Evolutionary conservation across 2,113 vertebrate genomes (phyloP), one percentile per base, ranked within the genome.

Genomic region (Oceanodroma tethys): DNA sequence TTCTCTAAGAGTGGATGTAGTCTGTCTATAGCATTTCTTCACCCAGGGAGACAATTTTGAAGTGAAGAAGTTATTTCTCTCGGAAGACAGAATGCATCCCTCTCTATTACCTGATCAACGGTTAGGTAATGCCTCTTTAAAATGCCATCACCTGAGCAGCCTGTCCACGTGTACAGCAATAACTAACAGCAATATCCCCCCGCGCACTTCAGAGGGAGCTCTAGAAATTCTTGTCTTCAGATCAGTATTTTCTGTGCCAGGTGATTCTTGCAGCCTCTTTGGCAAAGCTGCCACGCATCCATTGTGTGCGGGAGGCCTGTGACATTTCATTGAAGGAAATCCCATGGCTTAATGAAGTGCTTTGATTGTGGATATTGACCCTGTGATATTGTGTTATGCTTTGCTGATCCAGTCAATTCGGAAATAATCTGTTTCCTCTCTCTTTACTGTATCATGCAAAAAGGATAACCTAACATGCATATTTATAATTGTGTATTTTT

Each of bases 141-240:
- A 66, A 40, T 21, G 36, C 13, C 21, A 8, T 45, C 36, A 5
- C 18, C 52, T 0, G 2, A 58, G n/a, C 11, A 42, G 32, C 76
- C 45, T 10, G 0, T 27, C 23, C 15, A 2, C 2, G 0, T 18
- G 23, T 18, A 9, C 23, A 15, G 56, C 7, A 32, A 20, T 23
- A 55, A 40, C 42, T 22, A 32, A 6, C 42, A 68, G 47, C 42
- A 13, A 2, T 4, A 9, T 14, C 50, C n/a, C 50, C n/a, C 50
- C 45, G 65, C 4, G 0, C 3, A 1, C 36, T 52, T 68, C 40
- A 42, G 40, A 34, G 72, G 26, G 36, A 59, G 45, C 52, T 60
- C 26, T 62, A 43, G 19, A 13, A 38, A 11, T 9, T 12, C 17
- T 50, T 23, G 11, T 6, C 20, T 26, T 29, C 29, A 52, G 48